These are phyloP conservation scores for Cervus canadensis DNA, from an alignment of 2,113 vertebrate species.

Conservation along the genomic window DNA sequence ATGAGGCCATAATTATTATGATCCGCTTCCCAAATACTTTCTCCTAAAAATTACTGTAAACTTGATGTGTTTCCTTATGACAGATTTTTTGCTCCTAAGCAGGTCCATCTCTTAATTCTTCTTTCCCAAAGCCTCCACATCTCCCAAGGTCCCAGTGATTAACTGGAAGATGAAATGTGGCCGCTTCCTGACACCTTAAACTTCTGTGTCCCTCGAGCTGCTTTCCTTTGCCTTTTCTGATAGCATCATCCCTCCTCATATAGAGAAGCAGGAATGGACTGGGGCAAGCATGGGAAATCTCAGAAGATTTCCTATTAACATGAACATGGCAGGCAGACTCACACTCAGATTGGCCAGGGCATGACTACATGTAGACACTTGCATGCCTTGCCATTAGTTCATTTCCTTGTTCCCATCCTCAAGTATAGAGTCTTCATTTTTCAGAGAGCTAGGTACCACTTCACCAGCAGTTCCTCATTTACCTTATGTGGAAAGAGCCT, in stretches of 20 bases:
- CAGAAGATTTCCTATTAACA: neutral
- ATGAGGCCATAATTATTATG: neutral
- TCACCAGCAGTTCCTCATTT: neutral
- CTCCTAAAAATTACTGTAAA: neutral
- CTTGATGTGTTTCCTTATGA: neutral
- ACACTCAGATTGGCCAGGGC: neutral
- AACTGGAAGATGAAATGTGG: neutral
- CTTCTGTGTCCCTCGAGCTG: neutral
- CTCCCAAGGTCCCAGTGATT: neutral
- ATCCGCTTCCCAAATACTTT: constrained; percentile 14
- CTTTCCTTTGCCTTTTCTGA: neutral
- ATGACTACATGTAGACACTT: neutral
- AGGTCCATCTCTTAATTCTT: neutral
- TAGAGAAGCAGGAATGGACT: neutral
- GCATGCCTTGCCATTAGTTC: neutral
- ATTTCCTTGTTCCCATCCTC: neutral
- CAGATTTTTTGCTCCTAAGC: neutral
- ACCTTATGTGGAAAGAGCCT: neutral
- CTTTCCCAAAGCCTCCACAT: neutral
- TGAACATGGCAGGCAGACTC: neutral
- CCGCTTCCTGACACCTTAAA: neutral
- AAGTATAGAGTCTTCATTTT: neutral
- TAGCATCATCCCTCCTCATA: neutral
- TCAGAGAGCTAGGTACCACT: neutral
- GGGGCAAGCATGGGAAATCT: neutral